Evolutionary conservation across 2,113 vertebrate genomes (phyloP), one percentile per base, ranked within the genome.

Genomic region (Tachysurus fulvidraco): DNA sequence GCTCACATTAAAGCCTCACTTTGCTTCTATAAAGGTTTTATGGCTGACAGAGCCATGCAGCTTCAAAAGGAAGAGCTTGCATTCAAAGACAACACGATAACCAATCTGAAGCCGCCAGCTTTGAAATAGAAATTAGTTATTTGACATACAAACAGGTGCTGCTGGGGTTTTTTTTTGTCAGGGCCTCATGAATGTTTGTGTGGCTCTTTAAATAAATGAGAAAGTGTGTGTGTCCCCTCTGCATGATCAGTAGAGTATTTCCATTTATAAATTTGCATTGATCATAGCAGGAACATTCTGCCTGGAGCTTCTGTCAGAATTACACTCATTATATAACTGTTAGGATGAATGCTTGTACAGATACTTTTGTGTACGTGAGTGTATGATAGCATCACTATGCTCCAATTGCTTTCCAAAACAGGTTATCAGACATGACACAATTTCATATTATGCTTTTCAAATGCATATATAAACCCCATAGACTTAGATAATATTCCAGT

Each of bases 61-160:
- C 86, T 88, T 90, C 84, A 88, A 89, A 89, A 85, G 88, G 81
- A 67, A 88, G 23, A 76, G 82, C 84, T 59, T 60, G 60, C 62
- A 73, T 89, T 89, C 84, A 89, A 86, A 88, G 81, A 69, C 87
- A 81, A 79, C 76, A 81, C 83, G 86, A 88, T 86, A 44, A 88
- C 50, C 83, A 87, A 81, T 73, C 76, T 19, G 65, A 81, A 44
- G 80, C 73, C 62, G 84, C 65, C 65, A 46, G 89, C 89, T 90
- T 90, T 90, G 89, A 90, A 90, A 88, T 84, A 90, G 89, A 90
- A 90, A 90, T 90, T 52, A 88, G 86, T 83, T 86, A 67, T 83
- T 86, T 86, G 55, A 76, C 86, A 87, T 64, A 73, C 79, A 86
- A 87, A 90, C 89, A 90, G 89, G 89, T 90, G 89, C 87, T 76